Evolutionary conservation across 2,113 vertebrate species (phyloP), one percentile per base, ranked within the genome.

Genomic region (Beaufortia kweichowensis): DNA sequence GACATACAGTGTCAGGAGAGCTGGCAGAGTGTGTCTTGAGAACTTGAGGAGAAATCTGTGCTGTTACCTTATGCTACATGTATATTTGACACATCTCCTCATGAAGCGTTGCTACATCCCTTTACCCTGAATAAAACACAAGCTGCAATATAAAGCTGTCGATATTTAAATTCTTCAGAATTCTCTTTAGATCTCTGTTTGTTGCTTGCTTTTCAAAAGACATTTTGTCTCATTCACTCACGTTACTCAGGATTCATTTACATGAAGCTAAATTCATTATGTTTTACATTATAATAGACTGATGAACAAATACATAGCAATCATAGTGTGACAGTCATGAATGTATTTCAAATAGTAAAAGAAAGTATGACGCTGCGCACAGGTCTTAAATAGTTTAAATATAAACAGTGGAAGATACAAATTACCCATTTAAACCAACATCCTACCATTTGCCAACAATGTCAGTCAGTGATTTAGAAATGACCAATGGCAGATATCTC

Each of bases 1-100:
- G 63, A 61, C 62, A 75, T 57, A 53, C 26, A 39, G 33, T 59
- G 75, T 60, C 69, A 80, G 29, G n/a, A 48, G 17, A 29, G 14
- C 9, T 57, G 60, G 43, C 6, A 5, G 26, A 50, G 21, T 65
- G 64, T 65, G 46, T 63, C 68, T 41, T 59, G 57, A 53, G 56
- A 26, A 46, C 4, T 4, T 28, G 63, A 26, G 46, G 28, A 53
- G 73, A 69, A 80, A 29, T 39, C 43, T 35, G 33, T 19, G 9
- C 48, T 39, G 53, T 77, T 79, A 75, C 24, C 29, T 67, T 23
- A 31, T 68, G 60, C 29, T 61, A 35, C 46, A 39, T 19, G 48
- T 29, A 33, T 61, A 50, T 53, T 46, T 70, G 66, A 74, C 70
- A 61, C 56, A 61, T 61, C 17, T 48, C 60, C 26, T 57, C 19